Conservation (phyloP, 2,797 vertebrate genomes). For the Chaenodraco wilsoni region DNA sequence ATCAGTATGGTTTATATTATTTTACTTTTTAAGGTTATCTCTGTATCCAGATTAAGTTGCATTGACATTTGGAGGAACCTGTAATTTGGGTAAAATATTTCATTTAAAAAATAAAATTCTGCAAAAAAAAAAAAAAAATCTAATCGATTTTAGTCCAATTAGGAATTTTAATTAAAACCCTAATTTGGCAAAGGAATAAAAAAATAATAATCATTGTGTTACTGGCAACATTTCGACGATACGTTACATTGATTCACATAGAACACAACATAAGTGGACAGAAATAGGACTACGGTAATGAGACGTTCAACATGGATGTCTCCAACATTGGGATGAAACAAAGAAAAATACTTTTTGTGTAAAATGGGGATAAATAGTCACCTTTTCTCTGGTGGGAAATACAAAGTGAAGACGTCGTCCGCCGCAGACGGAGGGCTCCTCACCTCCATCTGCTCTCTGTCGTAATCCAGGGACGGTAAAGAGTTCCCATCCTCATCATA, state of each 20-base stretch:
- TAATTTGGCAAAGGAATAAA: slow-evolving; percentile 5
- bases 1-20: not conserved
- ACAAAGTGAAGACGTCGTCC: slow-evolving; percentile 87
- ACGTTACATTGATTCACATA: slow-evolving; percentile 63
- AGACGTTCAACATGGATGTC: slow-evolving; percentile 65
- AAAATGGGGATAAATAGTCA: slow-evolving; percentile 67
- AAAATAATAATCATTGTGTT: slow-evolving; percentile 6
- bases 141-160: not conserved
- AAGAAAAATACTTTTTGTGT: not conserved
- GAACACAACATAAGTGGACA: slow-evolving; percentile 66
- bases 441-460: slow-evolving; percentile 86
- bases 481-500: slow-evolving; percentile 93
- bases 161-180: not conserved
- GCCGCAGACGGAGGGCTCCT: slow-evolving; percentile 86
- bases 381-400: slow-evolving; percentile 90
- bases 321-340: slow-evolving; percentile 10
- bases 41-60: not conserved
- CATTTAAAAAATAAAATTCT: no score
- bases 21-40: not conserved
- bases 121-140: no score
- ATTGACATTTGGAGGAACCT: not conserved
- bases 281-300: slow-evolving; percentile 67
- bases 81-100: not conserved
- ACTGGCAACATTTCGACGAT: slow-evolving; percentile 54
- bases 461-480: slow-evolving; percentile 88